A percentile compares a stretch with the other conserved stretches of the same genome.
Evolutionary conservation across 1,140 invertebrate genomes (phyloP).

Genomic region (Idris sp.): DNA sequence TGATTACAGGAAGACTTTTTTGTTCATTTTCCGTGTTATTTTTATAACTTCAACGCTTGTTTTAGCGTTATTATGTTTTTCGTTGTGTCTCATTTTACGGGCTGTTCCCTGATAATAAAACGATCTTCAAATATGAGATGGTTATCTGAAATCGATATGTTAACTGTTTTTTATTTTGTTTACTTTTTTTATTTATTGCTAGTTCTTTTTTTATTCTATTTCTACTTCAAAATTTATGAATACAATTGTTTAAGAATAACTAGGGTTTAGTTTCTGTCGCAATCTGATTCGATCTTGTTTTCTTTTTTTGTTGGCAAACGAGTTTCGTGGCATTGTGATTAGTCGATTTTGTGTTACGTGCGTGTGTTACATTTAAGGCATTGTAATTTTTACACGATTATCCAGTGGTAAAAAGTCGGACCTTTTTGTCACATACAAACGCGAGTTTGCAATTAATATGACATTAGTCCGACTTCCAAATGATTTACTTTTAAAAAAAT

Average conservation of each 20-base stretch:
- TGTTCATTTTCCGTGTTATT: slow-evolving; percentile 44
- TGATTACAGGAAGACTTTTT: slow-evolving; percentile 59
- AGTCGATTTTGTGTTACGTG: slow-evolving; percentile 10
- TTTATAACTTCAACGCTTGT: slow-evolving; percentile 33
- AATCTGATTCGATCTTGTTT: neutral
- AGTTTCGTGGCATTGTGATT: slow-evolving; percentile 29
- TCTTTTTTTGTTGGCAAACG: neutral
- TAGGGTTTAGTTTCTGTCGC: too few species aligned
- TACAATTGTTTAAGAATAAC: too few species aligned
- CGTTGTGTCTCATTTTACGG: slow-evolving; percentile 26
- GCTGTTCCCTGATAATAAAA: slow-evolving; percentile 14
- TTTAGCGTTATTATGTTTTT: slow-evolving; percentile 36
- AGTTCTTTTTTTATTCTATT: too few species aligned
- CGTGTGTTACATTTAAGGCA: slow-evolving; percentile 22
- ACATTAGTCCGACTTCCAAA: slow-evolving; percentile 64
- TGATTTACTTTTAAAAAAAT: slow-evolving; percentile 9
- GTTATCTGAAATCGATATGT: too few species aligned
- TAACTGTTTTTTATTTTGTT: too few species aligned
- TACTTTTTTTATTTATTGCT: too few species aligned
- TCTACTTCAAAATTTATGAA: too few species aligned
- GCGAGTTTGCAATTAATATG: slow-evolving; percentile 71
- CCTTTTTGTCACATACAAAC: slow-evolving; percentile 54
- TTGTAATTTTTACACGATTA: slow-evolving; percentile 35
- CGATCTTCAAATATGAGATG: neutral
- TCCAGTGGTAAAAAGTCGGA: neutral